Base-by-base conservation (phyloP, 1,140 invertebrate species). In the Nasonia giraulti region DNA sequence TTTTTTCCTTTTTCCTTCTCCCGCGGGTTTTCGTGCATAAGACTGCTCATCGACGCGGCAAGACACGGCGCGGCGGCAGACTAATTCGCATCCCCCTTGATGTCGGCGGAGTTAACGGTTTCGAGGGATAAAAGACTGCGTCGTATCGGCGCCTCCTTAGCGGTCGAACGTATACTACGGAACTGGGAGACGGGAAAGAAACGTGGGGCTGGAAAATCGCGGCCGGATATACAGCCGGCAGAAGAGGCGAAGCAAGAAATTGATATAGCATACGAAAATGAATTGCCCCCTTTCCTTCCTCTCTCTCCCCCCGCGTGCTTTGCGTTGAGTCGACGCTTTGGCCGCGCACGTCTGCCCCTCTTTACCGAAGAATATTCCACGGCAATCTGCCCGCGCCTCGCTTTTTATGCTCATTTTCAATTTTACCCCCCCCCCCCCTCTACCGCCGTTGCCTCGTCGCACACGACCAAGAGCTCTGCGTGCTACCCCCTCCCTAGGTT, bases 211-310 rank as follows among this genome's bases (percentile, higher is more conserved):
- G 74, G 27, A 71, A 66, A 82, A 40, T 82, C 86, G 80, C 69
- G 76, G 84, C 40, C 50, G 87, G 88, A 88, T 89, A 71, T 79
- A 85, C 82, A 85, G 83, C 37, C 50, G 85, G 83, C 83, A 87
- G 90, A 91, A 89, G 91, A 93, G 92, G 89, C 90, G 92, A 93
- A 92, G 91, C 92, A 93, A 93, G 92, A 93, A 93, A 93, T 93
- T 93, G 92, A 93, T 93, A 93, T 92, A 92, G 92, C 91, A 92
- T 91, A 93, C 89, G 91, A 93, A 92, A 93, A 93, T 93, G 92
- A 93, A 93, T 93, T 93, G 91, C 91, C 90, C 89, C 87, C 86
- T 87, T 88, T 87, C 86, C 86, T 86, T 88, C 81, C 82, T 84
- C 84, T 84, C 82, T 40, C 33, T 7, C 2, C 33, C 23, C 27